phyloP scores from a whole-genome alignment of 2,113 vertebrate species.

The Geococcyx californianus region DNA sequence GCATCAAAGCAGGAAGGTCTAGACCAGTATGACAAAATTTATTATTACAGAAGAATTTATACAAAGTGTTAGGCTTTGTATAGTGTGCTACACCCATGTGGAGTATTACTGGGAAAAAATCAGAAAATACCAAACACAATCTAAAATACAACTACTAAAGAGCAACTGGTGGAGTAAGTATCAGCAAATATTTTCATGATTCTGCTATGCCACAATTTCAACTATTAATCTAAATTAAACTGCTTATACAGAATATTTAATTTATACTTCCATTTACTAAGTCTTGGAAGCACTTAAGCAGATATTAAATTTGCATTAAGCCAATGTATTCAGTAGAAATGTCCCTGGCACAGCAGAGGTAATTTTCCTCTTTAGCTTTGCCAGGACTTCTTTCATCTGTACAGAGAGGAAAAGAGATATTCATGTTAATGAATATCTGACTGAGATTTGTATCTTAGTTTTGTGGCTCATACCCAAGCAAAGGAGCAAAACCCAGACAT shows the following conservation, averaged over 20 bases:
- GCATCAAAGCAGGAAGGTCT: not conserved
- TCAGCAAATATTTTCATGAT: not conserved
- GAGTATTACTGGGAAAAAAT: not conserved
- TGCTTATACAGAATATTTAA: not conserved
- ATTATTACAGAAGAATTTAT: not conserved
- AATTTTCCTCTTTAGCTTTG: not conserved
- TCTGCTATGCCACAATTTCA: not conserved
- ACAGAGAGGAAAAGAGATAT: not conserved
- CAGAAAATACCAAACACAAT: not conserved
- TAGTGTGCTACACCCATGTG: fast-evolving
- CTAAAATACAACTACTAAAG: not conserved
- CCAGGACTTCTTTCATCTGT: not conserved
- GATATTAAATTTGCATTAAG: not conserved
- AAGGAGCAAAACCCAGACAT: not conserved
- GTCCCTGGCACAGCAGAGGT: not conserved
- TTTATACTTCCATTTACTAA: not conserved
- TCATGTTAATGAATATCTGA: not conserved
- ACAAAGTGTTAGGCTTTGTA: not conserved
- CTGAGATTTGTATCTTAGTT: not conserved
- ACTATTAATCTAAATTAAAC: not conserved
- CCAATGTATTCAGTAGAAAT: not conserved
- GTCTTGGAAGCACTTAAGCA: not conserved
- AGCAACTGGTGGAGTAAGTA: not conserved
- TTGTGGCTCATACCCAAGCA: not conserved
- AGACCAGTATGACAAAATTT: not conserved